phyloP scores from a whole-genome alignment of 1,140 invertebrate genomes.

The Apis cerana region DNA sequence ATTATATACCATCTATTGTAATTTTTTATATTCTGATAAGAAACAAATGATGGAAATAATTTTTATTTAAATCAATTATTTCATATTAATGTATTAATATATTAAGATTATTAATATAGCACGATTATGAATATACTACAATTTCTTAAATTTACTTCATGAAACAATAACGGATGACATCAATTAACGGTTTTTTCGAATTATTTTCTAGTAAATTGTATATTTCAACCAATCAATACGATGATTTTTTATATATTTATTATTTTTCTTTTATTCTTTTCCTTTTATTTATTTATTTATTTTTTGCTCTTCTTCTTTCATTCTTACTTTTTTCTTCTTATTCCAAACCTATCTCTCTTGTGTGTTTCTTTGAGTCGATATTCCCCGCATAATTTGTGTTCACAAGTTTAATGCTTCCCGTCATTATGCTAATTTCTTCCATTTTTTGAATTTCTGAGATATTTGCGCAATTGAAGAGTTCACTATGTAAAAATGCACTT shows the following conservation, averaged over 20 bases:
- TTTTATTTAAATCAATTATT: not conserved
- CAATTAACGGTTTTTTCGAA: constrained; percentile 41
- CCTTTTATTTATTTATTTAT: not conserved
- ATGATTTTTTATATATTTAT: constrained; percentile 37
- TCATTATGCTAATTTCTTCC: constrained; percentile 70
- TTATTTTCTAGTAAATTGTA: not conserved
- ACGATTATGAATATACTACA: not conserved
- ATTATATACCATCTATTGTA: not conserved
- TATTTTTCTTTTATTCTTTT: too few relatives aligned
- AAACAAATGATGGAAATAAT: not conserved
- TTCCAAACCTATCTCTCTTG: not conserved
- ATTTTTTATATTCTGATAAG: not conserved
- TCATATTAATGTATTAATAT: too few relatives aligned
- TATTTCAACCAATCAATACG: constrained; percentile 23
- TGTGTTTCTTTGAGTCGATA: constrained; percentile 54
- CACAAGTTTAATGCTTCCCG: constrained; percentile 66
- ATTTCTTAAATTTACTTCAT: not conserved
- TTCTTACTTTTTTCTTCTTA: not conserved
- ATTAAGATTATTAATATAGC: not conserved
- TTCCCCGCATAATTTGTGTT: constrained; percentile 61
- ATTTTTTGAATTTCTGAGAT: constrained; percentile 60
- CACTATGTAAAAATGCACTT: constrained; percentile 58
- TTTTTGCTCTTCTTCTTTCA: not conserved
- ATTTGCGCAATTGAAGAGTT: constrained; percentile 68
- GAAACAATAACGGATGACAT: too few relatives aligned